Base-by-base conservation (phyloP, 2,888 invertebrate species). In the Stenolophus ochropezus region DNA sequence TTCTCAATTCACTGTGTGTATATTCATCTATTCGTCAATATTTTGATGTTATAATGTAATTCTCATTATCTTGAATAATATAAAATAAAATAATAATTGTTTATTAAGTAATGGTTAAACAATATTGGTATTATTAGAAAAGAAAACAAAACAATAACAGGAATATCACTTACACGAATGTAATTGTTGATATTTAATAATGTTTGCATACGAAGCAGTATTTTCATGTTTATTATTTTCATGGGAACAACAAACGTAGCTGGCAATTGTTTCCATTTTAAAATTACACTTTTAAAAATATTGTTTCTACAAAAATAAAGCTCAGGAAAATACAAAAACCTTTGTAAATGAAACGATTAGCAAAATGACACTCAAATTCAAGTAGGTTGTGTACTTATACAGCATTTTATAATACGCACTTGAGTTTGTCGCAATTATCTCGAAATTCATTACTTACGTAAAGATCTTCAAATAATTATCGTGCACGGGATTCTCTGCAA, bases 341-440 rank as follows among this genome's bases (percentile, higher is more conserved):
- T 2, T 42, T 42, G 33, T 6, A 42, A 6, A 42, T 42, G 33
- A 42, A 42, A 42, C 33, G 33, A 42, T 42, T 42, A 42, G 11
- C 33, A 42, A 21, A 56, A 18, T 53, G 18, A 56, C 56, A 56
- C 56, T 56, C 21, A 20, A 56, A 56, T 11, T 20, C 11, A 56
- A 18, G 8, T 18, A 6, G 5, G 5, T 21, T 8, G 14, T 4
- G 14, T 16, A 51, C 5, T 51, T 14, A 18, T 1, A 18, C 56
- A 56, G 56, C 56, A 56, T 61, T 61, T 61, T 61, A 25, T 61
- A 61, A 61, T 61, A 21, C 21, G 61, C 25, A 61, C 61, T 61
- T 23, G 21, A 25, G 25, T 8, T 21, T 61, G 61, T 61, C 11
- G 61, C 25, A 61, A 61, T 61, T 61, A 61, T 23, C 23, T 61